Percentiles rank a stretch among this genome's conserved stretches.
phyloP scores from a whole-genome alignment of 2,113 vertebrate genomes.

The Hydrochoerus hydrochaeris region DNA sequence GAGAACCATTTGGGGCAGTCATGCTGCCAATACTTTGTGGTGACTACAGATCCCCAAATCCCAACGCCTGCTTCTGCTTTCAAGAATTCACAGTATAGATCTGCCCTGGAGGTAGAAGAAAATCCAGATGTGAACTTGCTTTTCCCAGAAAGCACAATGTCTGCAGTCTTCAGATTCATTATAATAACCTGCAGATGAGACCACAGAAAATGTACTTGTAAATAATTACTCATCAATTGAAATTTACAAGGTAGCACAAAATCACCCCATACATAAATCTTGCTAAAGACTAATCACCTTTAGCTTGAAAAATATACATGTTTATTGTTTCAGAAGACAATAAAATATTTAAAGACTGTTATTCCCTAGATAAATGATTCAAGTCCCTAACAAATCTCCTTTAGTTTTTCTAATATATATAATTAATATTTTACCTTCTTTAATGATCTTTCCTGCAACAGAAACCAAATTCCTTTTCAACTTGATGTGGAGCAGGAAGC shows the following conservation, averaged over 20 bases:
- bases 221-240: constrained; percentile 27
- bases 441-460: constrained; percentile 73
- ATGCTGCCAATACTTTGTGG: neutral
- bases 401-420: neutral
- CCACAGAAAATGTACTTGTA: constrained; percentile 54
- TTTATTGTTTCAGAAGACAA: constrained; percentile 59
- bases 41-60: neutral
- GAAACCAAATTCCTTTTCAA: constrained; percentile 75
- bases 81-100: neutral
- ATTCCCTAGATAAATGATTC: constrained; percentile 59
- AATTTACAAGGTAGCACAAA: constrained; percentile 60
- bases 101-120: neutral
- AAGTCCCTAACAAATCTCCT: neutral
- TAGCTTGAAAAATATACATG: constrained; percentile 48
- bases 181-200: constrained; percentile 65
- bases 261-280: constrained; percentile 43
- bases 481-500: constrained; percentile 62
- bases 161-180: constrained; percentile 46
- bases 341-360: constrained; percentile 67
- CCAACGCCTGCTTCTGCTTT: neutral
- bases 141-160: neutral
- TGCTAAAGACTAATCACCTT: constrained; percentile 46
- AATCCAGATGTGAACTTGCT: constrained; percentile 27
- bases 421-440: constrained; percentile 78
- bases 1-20: neutral